Evolutionary conservation across 1,140 invertebrate genomes (phyloP), one percentile per base, ranked within the genome.

Genomic region (Plodia interpunctella): DNA sequence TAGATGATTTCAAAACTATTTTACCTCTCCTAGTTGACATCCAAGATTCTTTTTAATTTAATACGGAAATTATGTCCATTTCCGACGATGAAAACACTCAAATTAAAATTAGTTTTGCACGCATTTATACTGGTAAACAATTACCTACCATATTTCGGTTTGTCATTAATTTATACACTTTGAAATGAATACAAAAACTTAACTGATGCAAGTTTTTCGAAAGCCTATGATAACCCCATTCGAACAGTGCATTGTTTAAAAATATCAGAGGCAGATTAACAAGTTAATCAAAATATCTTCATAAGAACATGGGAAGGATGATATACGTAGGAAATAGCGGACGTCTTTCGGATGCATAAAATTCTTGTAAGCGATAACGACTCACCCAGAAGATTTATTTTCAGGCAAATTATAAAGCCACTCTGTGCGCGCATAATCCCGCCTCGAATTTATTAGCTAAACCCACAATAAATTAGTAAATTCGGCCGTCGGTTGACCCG

Each of bases 391-490:
- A 82, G 80, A 81, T 87, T 87, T 86, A 87, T 84, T 10, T 77
- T 74, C 66, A 68, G 76, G 65, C 72, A 85, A 88, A 85, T 88
- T 83, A 82, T 85, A 86, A 80, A 81, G 81, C 77, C 78, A 74
- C 72, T 73, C 79, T 80, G 78, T 78, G 81, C 80, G 74, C 72
- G 73, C 74, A 74, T 88, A 88, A 88, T 86, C 85, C 83, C 65
- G 74, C 75, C 81, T 76, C 70, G 79, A 88, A 88, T 88, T 88
- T 88, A 88, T 86, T 88, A 82, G 78, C 77, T 75, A 73, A 76
- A 68, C 70, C 73, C 60, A 71, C 81, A 70, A 86, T 88, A 88
- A 86, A 88, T 88, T 82, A 76, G 83, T 81, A 70, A 82, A 80
- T 86, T 86, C 75, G 73, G 72, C 76, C 67, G 75, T 60, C 72